phyloP scores from a whole-genome alignment of 2,113 vertebrate genomes.

The Aphelocoma coerulescens region DNA sequence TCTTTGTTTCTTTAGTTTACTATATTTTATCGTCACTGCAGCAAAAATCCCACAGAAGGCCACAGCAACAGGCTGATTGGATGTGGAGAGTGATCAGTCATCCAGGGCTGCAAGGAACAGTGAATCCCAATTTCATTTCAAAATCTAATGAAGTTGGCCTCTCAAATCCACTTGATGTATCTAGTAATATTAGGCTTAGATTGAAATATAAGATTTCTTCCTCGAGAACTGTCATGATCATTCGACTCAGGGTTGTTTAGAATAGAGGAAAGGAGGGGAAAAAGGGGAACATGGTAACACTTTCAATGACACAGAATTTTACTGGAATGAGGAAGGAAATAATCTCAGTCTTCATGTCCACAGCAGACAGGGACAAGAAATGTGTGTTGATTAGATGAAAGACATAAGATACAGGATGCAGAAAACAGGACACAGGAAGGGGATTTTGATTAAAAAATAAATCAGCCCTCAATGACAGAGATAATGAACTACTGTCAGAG shows the following conservation, averaged over 20 bases:
- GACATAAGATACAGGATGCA: not conserved
- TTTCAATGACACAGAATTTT: not conserved
- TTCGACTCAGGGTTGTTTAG: not conserved
- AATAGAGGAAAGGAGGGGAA: not conserved
- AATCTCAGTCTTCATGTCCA: not conserved
- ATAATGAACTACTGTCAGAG: not conserved
- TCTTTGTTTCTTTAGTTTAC: not conserved
- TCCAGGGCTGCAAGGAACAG: not conserved
- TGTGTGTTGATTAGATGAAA: not conserved
- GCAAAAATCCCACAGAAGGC: not conserved
- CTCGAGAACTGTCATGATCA: not conserved
- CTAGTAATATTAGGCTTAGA: slow-evolving; percentile 16
- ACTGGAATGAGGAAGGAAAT: not conserved
- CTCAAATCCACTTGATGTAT: slow-evolving; percentile 40
- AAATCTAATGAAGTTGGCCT: slow-evolving; percentile 50
- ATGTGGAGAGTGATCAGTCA: not conserved
- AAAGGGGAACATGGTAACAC: not conserved
- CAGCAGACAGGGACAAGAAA: not conserved
- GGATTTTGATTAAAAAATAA: not conserved
- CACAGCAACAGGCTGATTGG: not conserved
- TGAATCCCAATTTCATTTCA: slow-evolving; percentile 44
- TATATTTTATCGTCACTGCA: not conserved
- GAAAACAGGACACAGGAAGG: not conserved
- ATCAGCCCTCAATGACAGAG: not conserved
- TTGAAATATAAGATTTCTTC: slow-evolving; percentile 41